Evolutionary conservation across 2,113 vertebrate species (phyloP).

Genomic region (Triplophysa dalaica): DNA sequence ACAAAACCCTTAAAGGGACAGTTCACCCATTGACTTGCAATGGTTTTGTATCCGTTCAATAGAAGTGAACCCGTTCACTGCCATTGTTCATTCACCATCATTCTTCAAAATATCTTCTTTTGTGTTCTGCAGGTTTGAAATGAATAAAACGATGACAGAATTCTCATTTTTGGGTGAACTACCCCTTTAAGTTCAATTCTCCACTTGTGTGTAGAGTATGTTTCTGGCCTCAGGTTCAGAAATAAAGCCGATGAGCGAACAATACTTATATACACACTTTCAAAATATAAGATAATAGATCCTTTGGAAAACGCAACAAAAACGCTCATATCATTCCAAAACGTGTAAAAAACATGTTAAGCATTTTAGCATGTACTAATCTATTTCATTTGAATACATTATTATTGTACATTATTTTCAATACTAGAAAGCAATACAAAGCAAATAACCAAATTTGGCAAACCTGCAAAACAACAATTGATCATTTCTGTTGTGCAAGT

Average conservation of each 20-base stretch:
- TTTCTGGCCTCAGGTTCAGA: conserved; percentile 7
- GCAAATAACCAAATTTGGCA: neutral
- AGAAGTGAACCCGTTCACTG: too few relatives aligned
- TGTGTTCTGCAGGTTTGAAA: too few relatives aligned
- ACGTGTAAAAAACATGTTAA: too few relatives aligned
- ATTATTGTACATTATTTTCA: neutral
- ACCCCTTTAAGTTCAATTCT: too few relatives aligned
- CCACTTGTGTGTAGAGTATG: neutral
- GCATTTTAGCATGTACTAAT: neutral
- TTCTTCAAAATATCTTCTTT: too few relatives aligned
- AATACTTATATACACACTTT: neutral
- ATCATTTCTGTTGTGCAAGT: neutral
- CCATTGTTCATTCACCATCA: too few relatives aligned
- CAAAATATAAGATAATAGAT: neutral
- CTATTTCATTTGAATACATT: neutral
- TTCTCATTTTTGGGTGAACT: too few relatives aligned
- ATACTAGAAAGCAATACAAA: neutral
- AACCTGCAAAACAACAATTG: neutral
- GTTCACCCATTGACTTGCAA: too few relatives aligned
- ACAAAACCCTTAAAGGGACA: too few relatives aligned
- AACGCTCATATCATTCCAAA: too few relatives aligned
- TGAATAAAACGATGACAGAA: too few relatives aligned
- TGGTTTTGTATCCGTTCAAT: too few relatives aligned
- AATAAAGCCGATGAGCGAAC: neutral
- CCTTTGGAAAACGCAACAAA: neutral